phyloP scores from a whole-genome alignment of 2,888 invertebrate genomes.

The Colostygia pectinataria region DNA sequence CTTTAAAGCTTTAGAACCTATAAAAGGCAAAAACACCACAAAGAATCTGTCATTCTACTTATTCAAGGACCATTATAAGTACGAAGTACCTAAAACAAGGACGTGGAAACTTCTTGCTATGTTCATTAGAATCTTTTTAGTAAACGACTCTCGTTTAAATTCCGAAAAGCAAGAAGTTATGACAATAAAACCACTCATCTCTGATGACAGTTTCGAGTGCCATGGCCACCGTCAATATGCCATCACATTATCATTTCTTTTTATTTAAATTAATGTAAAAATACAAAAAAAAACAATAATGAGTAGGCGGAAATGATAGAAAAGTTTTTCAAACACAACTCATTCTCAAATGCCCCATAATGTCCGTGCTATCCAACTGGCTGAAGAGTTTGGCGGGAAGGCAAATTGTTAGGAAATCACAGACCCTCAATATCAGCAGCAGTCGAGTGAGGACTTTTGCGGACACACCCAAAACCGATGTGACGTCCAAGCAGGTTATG shows the following conservation, averaged over 20 bases:
- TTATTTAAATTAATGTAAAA: conserved; percentile 39
- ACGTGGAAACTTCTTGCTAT: not conserved
- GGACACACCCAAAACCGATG: conserved; percentile 53
- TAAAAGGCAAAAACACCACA: no score
- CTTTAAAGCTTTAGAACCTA: no score
- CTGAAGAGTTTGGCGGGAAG: conserved; percentile 44
- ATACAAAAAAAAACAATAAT: conserved; percentile 47
- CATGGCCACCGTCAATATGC: conserved; percentile 53
- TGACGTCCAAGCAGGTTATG: conserved; percentile 50
- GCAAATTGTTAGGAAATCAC: conserved; percentile 37
- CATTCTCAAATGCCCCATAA: conserved; percentile 50
- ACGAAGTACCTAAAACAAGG: no score
- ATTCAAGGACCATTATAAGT: no score
- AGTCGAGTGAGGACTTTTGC: conserved; percentile 44
- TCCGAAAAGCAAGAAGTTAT: conserved; percentile 36
- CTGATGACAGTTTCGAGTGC: conserved; percentile 29
- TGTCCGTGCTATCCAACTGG: conserved; percentile 53
- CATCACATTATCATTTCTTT: conserved; percentile 40
- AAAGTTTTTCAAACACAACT: conserved; percentile 4
- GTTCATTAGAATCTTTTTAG: not conserved
- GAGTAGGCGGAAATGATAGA: conserved; percentile 42
- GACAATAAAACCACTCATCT: not conserved
- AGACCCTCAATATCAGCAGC: conserved; percentile 31
- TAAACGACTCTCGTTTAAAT: conserved; percentile 37
- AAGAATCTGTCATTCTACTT: no score